Evolutionary conservation across 2,888 invertebrate species (phyloP).

Genomic region (Eilema sororculum): DNA sequence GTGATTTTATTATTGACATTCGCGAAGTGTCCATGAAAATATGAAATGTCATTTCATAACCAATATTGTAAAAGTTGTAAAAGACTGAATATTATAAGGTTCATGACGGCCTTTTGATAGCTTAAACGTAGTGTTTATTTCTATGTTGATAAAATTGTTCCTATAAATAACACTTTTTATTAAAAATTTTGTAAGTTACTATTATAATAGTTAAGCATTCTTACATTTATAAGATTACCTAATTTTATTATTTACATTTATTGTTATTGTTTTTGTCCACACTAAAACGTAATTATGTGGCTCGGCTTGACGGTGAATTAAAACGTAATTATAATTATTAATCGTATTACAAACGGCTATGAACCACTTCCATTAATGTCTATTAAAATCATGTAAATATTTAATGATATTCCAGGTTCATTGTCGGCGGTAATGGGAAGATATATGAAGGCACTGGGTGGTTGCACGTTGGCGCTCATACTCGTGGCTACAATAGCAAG

Average conservation of each 20-base stretch:
- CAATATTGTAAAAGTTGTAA: too few relatives aligned
- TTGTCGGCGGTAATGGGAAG: constrained; percentile 88
- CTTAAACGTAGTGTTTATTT: too few relatives aligned
- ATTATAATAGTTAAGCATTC: too few relatives aligned
- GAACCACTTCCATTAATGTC: background rate
- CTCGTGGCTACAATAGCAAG: constrained; percentile 86
- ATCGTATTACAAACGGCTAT: background rate
- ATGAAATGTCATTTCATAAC: background rate
- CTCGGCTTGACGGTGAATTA: background rate
- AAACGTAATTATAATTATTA: background rate
- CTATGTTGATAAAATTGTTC: too few relatives aligned
- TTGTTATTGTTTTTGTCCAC: too few relatives aligned
- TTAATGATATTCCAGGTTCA: constrained; percentile 71
- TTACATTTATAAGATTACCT: too few relatives aligned
- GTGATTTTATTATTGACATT: background rate
- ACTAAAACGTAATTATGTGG: too few relatives aligned
- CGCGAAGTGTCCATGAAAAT: background rate
- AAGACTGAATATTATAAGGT: too few relatives aligned
- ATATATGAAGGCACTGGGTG: constrained; percentile 90
- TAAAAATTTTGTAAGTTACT: too few relatives aligned
- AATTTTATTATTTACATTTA: too few relatives aligned
- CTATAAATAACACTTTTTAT: too few relatives aligned
- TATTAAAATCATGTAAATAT: background rate
- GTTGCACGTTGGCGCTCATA: constrained; percentile 87
- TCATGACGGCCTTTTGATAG: too few relatives aligned